Percentiles rank a stretch among this genome's conserved stretches.
Conservation (phyloP, 2,113 vertebrate species). For the Vanacampus margaritifer region DNA sequence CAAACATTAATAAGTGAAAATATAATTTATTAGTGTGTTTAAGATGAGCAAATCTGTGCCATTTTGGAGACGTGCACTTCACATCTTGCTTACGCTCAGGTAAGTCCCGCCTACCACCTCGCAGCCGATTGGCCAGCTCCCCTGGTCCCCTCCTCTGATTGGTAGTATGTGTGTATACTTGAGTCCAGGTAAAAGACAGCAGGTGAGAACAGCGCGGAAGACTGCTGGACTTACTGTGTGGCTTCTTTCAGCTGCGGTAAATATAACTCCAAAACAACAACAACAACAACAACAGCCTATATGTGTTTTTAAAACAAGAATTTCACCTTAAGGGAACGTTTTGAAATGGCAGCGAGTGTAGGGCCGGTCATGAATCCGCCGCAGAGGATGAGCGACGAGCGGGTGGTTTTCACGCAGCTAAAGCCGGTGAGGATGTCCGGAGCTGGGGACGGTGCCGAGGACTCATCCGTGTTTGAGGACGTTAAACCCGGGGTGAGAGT, state of each 20-base stretch:
- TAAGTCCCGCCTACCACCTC: slow-evolving; percentile 31
- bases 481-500: slow-evolving; percentile 77
- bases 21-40: background rate
- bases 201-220: slow-evolving; percentile 52
- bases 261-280: background rate
- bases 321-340: background rate
- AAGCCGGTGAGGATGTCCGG: slow-evolving; percentile 81
- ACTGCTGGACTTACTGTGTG: background rate
- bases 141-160: slow-evolving; percentile 18
- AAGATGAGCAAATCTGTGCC: background rate
- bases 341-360: slow-evolving; percentile 75
- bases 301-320: background rate
- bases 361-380: slow-evolving; percentile 74
- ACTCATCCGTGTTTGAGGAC: slow-evolving; percentile 84
- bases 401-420: slow-evolving; percentile 80
- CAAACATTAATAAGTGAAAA: background rate
- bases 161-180: slow-evolving; percentile 59
- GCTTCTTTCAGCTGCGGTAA: slow-evolving; percentile 4
- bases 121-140: slow-evolving; percentile 11
- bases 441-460: slow-evolving; percentile 74
- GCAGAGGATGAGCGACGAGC: slow-evolving; percentile 70
- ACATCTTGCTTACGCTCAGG: slow-evolving; percentile 20
- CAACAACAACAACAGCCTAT: background rate
- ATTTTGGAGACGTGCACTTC: background rate
- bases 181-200: slow-evolving; percentile 75